Evolutionary conservation across 2,797 vertebrate species (phyloP).

Genomic region (Knipowitschia caucasica): DNA sequence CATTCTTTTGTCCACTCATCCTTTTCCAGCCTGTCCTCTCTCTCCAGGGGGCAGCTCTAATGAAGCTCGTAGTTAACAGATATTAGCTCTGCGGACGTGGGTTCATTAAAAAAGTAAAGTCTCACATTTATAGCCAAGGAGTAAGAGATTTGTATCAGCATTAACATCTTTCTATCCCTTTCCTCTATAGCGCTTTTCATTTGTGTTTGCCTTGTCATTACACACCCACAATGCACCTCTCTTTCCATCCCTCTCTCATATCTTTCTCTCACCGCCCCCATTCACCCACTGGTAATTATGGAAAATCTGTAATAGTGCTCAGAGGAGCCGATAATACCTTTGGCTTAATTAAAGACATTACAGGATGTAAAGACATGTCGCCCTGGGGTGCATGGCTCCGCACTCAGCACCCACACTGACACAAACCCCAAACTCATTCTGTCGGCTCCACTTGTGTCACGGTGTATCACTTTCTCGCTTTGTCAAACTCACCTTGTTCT

Average conservation of each 20-base stretch:
- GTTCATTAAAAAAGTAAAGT: constrained; percentile 67
- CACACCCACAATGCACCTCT: constrained; percentile 59
- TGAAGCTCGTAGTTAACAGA: constrained; percentile 69
- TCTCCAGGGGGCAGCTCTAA: constrained; percentile 66
- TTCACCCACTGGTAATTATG: constrained; percentile 77
- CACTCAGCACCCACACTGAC: constrained; percentile 58
- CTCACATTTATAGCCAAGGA: constrained; percentile 71
- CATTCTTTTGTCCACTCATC: constrained; percentile 62
- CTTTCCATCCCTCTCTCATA: constrained; percentile 24
- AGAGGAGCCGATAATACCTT: constrained; percentile 78
- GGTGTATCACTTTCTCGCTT: constrained; percentile 41
- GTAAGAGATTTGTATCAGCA: constrained; percentile 56
- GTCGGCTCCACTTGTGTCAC: constrained; percentile 53
- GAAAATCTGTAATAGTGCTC: constrained; percentile 74
- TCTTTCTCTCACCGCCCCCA: constrained; percentile 46
- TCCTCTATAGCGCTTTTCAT: constrained; percentile 24
- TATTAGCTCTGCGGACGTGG: constrained; percentile 69
- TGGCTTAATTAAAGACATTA: constrained; percentile 83
- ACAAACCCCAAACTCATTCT: constrained; percentile 56
- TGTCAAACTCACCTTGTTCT: constrained; percentile 33
- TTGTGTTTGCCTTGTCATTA: constrained; percentile 55
- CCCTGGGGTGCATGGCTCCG: constrained; percentile 61
- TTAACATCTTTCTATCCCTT: constrained; percentile 36
- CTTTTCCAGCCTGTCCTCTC: too few species aligned
- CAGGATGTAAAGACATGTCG: constrained; percentile 77